phyloP scores from a whole-genome alignment of 2,888 invertebrate species.

The Ophion slaviceki region DNA sequence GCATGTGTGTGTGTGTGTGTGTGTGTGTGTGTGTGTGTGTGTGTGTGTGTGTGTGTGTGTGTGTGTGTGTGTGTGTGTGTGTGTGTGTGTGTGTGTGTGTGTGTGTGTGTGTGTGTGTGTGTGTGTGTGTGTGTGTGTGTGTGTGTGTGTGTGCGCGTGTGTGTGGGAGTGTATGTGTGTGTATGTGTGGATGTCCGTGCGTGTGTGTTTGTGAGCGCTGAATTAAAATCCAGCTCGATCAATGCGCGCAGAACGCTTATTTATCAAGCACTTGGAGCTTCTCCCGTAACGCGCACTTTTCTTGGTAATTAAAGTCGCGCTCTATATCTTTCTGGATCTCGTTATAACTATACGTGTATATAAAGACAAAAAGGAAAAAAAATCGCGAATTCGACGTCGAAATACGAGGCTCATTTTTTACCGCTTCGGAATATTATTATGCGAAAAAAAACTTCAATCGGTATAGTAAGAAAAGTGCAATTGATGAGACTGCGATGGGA shows the following conservation, averaged over 20 bases:
- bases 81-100: not conserved
- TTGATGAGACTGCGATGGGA: too few relatives aligned
- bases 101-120: not conserved
- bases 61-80: too few relatives aligned
- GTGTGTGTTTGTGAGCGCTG: not conserved
- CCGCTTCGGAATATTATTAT: not conserved
- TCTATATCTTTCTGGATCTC: conserved; percentile 16
- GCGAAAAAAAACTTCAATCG: not conserved
- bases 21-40: too few relatives aligned
- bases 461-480: too few relatives aligned
- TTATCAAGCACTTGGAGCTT: conserved; percentile 41
- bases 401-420: not conserved
- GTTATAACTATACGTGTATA: not conserved
- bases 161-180: too few relatives aligned
- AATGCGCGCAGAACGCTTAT: conserved; percentile 47
- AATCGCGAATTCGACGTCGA: not conserved
- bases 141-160: too few relatives aligned
- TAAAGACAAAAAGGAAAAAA: not conserved
- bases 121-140: too few relatives aligned
- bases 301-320: conserved; percentile 44
- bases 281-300: conserved; percentile 37
- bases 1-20: not conserved
- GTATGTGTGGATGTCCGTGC: too few relatives aligned
- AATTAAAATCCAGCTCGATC: conserved; percentile 56
- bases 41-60: too few relatives aligned